phyloP scores from a whole-genome alignment of 2,113 vertebrate genomes.

The Taxidea taxus region DNA sequence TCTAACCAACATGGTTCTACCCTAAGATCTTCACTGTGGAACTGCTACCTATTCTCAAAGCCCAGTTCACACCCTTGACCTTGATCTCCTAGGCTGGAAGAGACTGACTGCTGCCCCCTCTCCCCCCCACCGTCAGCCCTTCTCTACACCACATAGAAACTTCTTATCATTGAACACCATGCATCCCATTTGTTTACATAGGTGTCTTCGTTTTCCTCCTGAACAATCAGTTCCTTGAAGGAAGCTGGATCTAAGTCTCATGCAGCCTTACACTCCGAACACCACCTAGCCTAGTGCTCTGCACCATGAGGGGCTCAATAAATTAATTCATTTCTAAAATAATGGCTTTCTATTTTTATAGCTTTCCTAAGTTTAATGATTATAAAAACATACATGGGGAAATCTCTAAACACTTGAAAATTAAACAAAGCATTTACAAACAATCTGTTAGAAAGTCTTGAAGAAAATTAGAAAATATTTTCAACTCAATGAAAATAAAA shows the following conservation, averaged over 20 bases:
- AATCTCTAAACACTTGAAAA: conserved; percentile 10
- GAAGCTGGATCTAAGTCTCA: not conserved
- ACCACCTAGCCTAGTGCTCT: not conserved
- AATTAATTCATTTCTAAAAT: not conserved
- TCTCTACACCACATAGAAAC: fast-evolving
- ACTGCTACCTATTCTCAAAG: not conserved
- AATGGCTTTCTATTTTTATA: not conserved
- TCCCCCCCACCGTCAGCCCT: fast-evolving
- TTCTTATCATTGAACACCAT: not conserved
- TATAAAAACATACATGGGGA: not conserved
- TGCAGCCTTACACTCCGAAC: not conserved
- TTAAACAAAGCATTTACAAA: not conserved
- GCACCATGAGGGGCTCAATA: not conserved
- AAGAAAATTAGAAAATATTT: conserved; percentile 17
- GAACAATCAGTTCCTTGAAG: not conserved
- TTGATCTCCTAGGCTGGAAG: not conserved
- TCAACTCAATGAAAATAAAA: conserved; percentile 11
- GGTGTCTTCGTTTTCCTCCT: not conserved
- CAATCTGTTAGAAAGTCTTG: not conserved
- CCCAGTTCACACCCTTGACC: not conserved
- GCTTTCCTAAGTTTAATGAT: not conserved
- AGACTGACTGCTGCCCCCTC: fast-evolving
- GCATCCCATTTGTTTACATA: not conserved
- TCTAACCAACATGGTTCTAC: not conserved
- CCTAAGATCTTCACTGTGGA: not conserved